phyloP scores from a whole-genome alignment of 2,888 invertebrate genomes.

The Odontocolon sp. region DNA sequence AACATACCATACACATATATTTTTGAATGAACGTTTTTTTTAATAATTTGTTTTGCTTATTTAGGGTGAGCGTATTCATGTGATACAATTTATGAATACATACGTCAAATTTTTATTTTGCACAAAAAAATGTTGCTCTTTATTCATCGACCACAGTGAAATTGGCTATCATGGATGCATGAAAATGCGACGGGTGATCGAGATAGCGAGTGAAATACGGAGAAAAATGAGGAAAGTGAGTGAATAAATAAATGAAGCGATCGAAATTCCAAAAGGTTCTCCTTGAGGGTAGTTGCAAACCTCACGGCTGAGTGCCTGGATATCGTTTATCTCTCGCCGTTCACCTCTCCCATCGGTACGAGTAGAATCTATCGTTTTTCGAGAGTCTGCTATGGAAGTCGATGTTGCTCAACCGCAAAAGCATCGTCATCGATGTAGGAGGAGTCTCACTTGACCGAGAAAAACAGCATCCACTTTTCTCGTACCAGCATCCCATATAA shows the following conservation, averaged over 20 bases:
- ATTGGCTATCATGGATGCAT: conserved; percentile 26
- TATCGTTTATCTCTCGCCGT: conserved; percentile 35
- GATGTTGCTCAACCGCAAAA: not conserved
- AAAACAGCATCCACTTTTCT: no score
- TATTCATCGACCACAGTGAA: conserved; percentile 7
- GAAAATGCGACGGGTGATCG: not conserved
- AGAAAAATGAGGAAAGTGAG: not conserved
- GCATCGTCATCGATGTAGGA: not conserved
- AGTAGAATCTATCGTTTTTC: conserved; percentile 13
- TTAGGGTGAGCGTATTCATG: no score
- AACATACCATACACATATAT: no score
- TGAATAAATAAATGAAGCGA: conserved; percentile 45
- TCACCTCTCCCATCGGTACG: conserved; percentile 3
- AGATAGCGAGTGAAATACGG: not conserved
- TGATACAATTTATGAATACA: not conserved
- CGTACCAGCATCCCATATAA: no score
- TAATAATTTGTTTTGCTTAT: no score
- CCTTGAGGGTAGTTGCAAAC: not conserved
- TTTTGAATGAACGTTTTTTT: no score
- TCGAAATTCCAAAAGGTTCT: conserved; percentile 22
- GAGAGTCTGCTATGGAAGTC: not conserved
- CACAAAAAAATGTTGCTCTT: not conserved
- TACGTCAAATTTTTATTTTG: not conserved
- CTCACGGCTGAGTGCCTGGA: conserved; percentile 3
- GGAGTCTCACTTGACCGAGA: not conserved